phyloP scores from a whole-genome alignment of 2,113 vertebrate species.

The Myxocyprinus asiaticus region DNA sequence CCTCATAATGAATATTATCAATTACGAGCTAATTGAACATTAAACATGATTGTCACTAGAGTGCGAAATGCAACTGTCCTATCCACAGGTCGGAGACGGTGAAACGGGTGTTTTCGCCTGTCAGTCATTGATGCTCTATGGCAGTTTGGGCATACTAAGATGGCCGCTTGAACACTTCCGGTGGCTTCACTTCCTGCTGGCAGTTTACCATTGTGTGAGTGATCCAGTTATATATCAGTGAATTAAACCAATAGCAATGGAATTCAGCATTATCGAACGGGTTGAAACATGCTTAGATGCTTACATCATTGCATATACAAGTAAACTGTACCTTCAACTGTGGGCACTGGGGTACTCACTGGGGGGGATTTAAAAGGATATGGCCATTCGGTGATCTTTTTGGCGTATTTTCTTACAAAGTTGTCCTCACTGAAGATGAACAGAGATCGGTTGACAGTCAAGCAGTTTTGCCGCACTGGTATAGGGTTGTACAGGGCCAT shows the following conservation, averaged over 20 bases:
- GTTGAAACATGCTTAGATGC: constrained; percentile 23
- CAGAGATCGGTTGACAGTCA: constrained; percentile 96
- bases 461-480: constrained; percentile 96
- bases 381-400: constrained; percentile 99
- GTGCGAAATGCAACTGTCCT: too few species aligned
- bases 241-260: neutral
- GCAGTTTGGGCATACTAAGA: too few species aligned
- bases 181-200: too few species aligned
- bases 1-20: too few species aligned
- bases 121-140: too few species aligned
- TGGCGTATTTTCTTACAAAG: constrained; percentile 99
- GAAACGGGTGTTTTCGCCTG: too few species aligned
- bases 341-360: neutral
- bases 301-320: neutral
- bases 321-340: neutral
- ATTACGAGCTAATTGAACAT: too few species aligned
- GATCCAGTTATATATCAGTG: neutral
- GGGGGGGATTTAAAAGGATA: constrained; percentile 83
- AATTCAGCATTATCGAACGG: neutral
- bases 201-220: too few species aligned
- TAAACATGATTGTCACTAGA: too few species aligned
- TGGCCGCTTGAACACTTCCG: too few species aligned
- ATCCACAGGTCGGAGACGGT: too few species aligned
- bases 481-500: constrained; percentile 99
- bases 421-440: constrained; percentile 99